Percentiles rank a stretch among this genome's conserved stretches.
Evolutionary conservation across 2,113 vertebrate genomes (phyloP).

Genomic region (Sceloporus undulatus): DNA sequence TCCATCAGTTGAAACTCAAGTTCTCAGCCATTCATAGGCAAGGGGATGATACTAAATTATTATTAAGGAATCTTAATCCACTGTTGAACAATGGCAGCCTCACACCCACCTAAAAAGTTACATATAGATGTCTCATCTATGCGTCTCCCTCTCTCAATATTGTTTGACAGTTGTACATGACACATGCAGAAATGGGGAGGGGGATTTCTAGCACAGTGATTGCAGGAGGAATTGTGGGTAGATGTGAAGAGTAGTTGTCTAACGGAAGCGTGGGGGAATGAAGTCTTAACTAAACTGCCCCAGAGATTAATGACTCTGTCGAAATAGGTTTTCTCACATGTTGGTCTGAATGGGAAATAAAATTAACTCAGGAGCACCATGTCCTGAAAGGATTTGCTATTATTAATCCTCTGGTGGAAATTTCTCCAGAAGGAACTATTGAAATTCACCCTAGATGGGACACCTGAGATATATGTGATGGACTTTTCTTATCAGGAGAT

Average conservation of each 20-base stretch:
- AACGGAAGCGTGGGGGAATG: not conserved
- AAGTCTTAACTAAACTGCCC: slow-evolving; percentile 23
- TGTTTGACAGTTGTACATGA: too few species aligned
- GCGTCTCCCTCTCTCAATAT: too few species aligned
- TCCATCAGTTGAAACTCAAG: too few species aligned
- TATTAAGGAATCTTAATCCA: too few species aligned
- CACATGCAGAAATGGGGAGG: too few species aligned
- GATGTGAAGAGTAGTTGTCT: not conserved
- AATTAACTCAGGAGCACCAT: not conserved
- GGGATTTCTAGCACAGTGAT: too few species aligned
- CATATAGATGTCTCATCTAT: too few species aligned
- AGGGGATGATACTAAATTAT: too few species aligned
- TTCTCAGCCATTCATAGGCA: too few species aligned
- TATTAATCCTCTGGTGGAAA: slow-evolving; percentile 14
- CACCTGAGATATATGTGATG: slow-evolving; percentile 26
- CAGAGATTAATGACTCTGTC: not conserved
- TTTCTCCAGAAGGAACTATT: slow-evolving; percentile 28
- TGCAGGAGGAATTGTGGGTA: not conserved
- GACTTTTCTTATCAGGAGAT: not conserved
- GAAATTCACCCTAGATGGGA: slow-evolving; percentile 39
- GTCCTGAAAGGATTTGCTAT: not conserved
- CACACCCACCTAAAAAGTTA: too few species aligned
- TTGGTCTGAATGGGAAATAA: slow-evolving; percentile 19
- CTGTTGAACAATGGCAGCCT: too few species aligned
- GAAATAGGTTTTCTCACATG: not conserved